These are phyloP conservation scores for Euschistus heros DNA, from an alignment of 1,140 invertebrate species.

Conservation along the genomic window DNA sequence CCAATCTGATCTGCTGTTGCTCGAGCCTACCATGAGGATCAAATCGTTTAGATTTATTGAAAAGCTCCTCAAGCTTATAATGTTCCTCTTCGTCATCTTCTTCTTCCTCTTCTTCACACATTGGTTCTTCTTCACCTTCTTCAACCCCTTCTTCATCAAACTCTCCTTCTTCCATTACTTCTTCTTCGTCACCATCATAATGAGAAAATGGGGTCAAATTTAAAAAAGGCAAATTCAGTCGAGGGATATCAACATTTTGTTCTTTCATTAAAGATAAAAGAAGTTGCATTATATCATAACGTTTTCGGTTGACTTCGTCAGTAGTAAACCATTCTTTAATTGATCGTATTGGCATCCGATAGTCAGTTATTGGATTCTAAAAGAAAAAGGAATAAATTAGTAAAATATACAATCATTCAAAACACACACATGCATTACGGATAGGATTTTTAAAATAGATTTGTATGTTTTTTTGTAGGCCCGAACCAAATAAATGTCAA, in stretches of 20 bases:
- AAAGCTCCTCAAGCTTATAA: background rate
- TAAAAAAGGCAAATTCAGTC: slow-evolving; percentile 36
- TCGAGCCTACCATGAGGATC: background rate
- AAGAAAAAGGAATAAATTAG: slow-evolving; percentile 32
- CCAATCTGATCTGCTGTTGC: background rate
- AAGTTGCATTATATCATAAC: slow-evolving; percentile 65
- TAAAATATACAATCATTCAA: slow-evolving; percentile 6
- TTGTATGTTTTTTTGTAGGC: background rate
- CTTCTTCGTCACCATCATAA: slow-evolving; percentile 25
- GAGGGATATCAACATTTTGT: slow-evolving; percentile 36
- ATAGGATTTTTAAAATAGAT: background rate
- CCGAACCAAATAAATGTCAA: too few relatives aligned
- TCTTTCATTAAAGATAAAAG: slow-evolving; percentile 56
- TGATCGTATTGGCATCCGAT: slow-evolving; percentile 59
- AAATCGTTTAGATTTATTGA: background rate
- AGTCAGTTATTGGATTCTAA: slow-evolving; percentile 61
- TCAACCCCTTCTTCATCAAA: slow-evolving; percentile 26
- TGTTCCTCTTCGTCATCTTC: slow-evolving; percentile 20
- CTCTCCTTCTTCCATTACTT: slow-evolving; percentile 33
- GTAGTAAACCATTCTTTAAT: slow-evolving; percentile 63
- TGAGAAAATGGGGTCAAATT: slow-evolving; percentile 34
- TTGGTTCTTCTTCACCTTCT: slow-evolving; percentile 23
- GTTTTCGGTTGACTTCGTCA: slow-evolving; percentile 61
- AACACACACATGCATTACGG: background rate
- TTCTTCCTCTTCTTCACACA: slow-evolving; percentile 24